Evolutionary conservation across 2,888 invertebrate species (phyloP), one percentile per base, ranked within the genome.

Genomic region (Gonocerus acuteangulatus): DNA sequence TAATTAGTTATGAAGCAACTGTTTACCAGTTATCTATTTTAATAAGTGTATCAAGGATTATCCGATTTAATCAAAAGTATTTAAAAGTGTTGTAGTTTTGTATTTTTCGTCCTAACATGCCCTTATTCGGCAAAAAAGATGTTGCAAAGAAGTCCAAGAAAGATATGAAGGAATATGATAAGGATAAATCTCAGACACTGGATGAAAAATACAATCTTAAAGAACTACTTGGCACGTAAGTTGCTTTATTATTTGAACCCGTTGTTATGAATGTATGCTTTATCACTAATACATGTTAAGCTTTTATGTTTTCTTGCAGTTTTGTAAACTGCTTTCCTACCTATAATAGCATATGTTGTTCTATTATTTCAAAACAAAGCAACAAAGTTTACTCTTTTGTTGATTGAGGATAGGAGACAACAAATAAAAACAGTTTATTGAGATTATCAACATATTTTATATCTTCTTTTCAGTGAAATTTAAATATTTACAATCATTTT

Each of bases 171-270:
- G 88, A 89, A 71, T 76, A 80, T 49, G 88, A 88, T 70, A 87
- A 67, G 39, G 65, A 67, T 42, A 73, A 86, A 76, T 83, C 84
- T 71, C 80, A 87, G 69, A 86, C 86, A 69, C 85, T 94, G 71
- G 93, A 93, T 74, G 93, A 93, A 73, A 93, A 91, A 78, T 94
- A 92, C 76, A 80, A 82, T 72, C 80, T 94, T 68, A 93, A 92
- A 78, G 92, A 93, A 76, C 79, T 93, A 67, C 82, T 94, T 66
- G 94, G 94, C 74, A 94, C 93, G 83, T 86, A 81, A 83, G 83
- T 80, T 1, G 15, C 13, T 23, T 39, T 4, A 39, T 32, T 32
- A 32, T 32, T 32, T 32, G 32, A 6, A 32, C 11, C 32, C 6
- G 11, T 32, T 32, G 32, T 11, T 32, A 11, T 32, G 11, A 32